These are phyloP conservation scores for Polypterus senegalus DNA, from an alignment of 2,113 vertebrate genomes.

Conservation along the genomic window DNA sequence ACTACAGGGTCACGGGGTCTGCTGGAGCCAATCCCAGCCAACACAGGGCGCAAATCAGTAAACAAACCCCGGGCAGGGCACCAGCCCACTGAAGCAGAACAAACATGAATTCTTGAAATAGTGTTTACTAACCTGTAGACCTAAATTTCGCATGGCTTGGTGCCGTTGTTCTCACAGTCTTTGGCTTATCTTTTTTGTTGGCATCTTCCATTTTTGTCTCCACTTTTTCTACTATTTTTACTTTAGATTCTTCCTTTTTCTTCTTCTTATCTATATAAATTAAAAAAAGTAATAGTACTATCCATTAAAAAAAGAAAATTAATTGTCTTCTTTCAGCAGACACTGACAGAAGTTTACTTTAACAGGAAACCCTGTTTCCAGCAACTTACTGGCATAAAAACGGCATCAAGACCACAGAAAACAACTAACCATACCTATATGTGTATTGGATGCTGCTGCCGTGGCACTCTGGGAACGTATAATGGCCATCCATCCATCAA, in stretches of 20 bases:
- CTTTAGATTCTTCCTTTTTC: slow-evolving; percentile 56
- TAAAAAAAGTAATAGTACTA: background rate
- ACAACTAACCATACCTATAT: slow-evolving; percentile 35
- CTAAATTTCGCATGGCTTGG: slow-evolving; percentile 88
- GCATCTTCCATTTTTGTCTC: slow-evolving; percentile 60
- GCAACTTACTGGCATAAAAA: too few species aligned
- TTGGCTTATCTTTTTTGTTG: slow-evolving; percentile 79
- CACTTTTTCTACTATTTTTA: slow-evolving; percentile 38
- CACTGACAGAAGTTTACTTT: too few species aligned
- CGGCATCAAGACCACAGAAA: too few species aligned
- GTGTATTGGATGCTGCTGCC: slow-evolving; percentile 34
- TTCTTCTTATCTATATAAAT: slow-evolving; percentile 64
- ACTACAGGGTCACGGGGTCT: too few species aligned
- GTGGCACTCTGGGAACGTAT: slow-evolving; percentile 80
- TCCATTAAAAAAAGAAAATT: too few species aligned
- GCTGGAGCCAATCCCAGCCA: too few species aligned
- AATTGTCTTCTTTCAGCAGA: too few species aligned
- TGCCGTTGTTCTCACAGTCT: slow-evolving; percentile 66
- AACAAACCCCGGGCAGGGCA: too few species aligned
- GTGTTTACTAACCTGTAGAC: slow-evolving; percentile 61
- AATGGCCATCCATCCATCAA: slow-evolving; percentile 88
- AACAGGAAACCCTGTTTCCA: too few species aligned
- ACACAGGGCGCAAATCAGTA: too few species aligned
- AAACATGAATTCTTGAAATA: background rate
- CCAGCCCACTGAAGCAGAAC: too few species aligned